These are phyloP conservation scores for Ctenosaura bakeri DNA, from an alignment of 2,797 vertebrate genomes.

Conservation along the genomic window DNA sequence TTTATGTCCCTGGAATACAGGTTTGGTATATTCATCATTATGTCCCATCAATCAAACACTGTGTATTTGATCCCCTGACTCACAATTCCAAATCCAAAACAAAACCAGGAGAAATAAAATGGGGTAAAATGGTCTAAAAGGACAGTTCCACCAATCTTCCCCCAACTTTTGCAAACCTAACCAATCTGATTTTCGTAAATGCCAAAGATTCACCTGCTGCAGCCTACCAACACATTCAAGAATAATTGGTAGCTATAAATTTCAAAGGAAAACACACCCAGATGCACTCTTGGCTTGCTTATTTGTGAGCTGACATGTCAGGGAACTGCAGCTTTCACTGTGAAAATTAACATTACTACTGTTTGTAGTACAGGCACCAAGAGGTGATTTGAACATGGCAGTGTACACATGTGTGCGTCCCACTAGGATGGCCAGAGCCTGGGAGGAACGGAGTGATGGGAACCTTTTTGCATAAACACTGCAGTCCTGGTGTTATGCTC, in stretches of 20 bases:
- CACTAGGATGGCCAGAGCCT: not conserved
- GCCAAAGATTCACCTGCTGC: not conserved
- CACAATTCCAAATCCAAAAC: not conserved
- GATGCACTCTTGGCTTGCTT: not conserved
- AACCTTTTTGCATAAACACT: not conserved
- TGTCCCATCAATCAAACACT: not conserved
- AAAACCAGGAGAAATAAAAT: not conserved
- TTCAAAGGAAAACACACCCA: not conserved
- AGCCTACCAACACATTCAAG: not conserved
- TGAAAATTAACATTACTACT: too few species aligned
- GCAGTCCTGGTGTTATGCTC: not conserved
- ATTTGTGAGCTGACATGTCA: not conserved
- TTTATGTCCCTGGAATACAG: not conserved
- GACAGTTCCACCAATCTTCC: constrained; percentile 26
- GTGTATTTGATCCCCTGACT: not conserved
- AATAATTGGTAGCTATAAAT: not conserved
- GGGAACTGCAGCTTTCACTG: not conserved
- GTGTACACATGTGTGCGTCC: not conserved
- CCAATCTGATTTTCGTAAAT: constrained; percentile 54
- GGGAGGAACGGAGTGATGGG: not conserved
- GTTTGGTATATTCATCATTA: not conserved
- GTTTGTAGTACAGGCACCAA: not conserved
- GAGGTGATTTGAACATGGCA: not conserved
- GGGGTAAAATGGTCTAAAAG: fast-evolving
- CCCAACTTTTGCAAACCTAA: not conserved